Evolutionary conservation across 2,797 vertebrate genomes (phyloP).

Genomic region (Pangasius larnaudii): DNA sequence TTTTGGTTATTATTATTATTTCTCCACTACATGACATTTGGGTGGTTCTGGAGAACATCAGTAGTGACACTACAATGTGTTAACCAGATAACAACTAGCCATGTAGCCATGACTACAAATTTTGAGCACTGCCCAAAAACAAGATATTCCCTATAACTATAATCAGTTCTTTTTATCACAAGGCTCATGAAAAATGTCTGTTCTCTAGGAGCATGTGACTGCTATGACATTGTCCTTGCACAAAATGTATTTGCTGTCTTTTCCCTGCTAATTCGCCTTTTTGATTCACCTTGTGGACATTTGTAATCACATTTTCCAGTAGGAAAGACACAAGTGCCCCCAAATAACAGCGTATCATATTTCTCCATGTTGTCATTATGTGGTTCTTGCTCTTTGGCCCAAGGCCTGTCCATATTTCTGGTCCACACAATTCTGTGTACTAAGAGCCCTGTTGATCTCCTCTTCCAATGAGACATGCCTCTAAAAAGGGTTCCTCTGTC

Average conservation of each 20-base stretch:
- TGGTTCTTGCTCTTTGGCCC: slow-evolving; percentile 61
- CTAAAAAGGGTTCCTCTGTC: slow-evolving; percentile 25
- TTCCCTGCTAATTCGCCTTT: slow-evolving; percentile 47
- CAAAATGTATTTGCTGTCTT: slow-evolving; percentile 27
- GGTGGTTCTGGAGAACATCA: neutral
- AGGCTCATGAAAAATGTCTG: neutral
- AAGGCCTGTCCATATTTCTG: slow-evolving; percentile 68
- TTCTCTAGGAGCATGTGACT: slow-evolving; percentile 2
- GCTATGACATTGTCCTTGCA: slow-evolving; percentile 1
- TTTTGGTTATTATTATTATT: no score
- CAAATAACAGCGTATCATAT: slow-evolving; percentile 76
- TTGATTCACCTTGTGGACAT: slow-evolving; percentile 59
- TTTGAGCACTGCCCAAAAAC: neutral
- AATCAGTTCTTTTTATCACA: neutral
- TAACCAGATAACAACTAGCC: neutral
- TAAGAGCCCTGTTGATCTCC: slow-evolving; percentile 48
- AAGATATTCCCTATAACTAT: neutral
- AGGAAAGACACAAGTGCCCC: slow-evolving; percentile 66
- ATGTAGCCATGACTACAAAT: neutral
- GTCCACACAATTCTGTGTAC: slow-evolving; percentile 55
- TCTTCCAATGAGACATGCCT: slow-evolving; percentile 26
- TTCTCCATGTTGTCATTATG: slow-evolving; percentile 70
- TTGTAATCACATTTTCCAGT: slow-evolving; percentile 75
- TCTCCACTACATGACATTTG: no score
- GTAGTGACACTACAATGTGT: neutral